phyloP scores from a whole-genome alignment of 2,888 invertebrate species.

The Dysmachus trigonus region DNA sequence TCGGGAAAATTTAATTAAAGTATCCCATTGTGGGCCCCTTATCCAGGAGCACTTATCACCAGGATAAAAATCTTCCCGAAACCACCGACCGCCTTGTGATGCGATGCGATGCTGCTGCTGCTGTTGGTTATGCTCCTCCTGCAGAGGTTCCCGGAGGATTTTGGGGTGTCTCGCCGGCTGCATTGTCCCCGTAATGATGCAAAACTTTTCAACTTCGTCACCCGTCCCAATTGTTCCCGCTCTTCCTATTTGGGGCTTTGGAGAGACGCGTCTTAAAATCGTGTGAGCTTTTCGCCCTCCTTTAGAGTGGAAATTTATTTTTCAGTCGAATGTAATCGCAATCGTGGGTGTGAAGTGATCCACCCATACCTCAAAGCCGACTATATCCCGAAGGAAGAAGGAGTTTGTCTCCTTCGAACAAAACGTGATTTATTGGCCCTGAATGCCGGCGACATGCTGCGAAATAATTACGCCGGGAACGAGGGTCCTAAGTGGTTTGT shows the following conservation, averaged over 20 bases:
- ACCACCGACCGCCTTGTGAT: not conserved
- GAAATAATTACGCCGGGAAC: slow-evolving; percentile 49
- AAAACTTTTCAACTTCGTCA: not conserved
- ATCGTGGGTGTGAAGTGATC: not conserved
- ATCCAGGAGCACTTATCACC: not conserved
- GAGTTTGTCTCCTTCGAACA: slow-evolving; percentile 29
- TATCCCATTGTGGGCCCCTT: slow-evolving; percentile 13
- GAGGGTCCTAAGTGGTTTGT: slow-evolving; percentile 49
- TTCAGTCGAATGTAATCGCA: slow-evolving; percentile 9
- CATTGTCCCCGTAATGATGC: slow-evolving; percentile 3
- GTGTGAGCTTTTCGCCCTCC: slow-evolving; percentile 17
- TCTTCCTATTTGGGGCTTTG: not conserved
- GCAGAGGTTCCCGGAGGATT: not conserved
- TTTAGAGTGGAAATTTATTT: slow-evolving; percentile 21
- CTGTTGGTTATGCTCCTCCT: not conserved
- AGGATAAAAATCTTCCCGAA: slow-evolving; percentile 24
- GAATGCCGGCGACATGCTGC: slow-evolving; percentile 48
- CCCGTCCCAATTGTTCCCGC: not conserved
- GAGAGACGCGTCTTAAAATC: not conserved
- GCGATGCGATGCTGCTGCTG: too few relatives aligned
- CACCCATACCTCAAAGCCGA: not conserved
- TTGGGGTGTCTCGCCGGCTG: not conserved
- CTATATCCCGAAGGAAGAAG: not conserved
- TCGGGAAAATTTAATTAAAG: slow-evolving; percentile 40
- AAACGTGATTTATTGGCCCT: slow-evolving; percentile 49